Conservation (phyloP, 2,113 vertebrate species). For the Phaethornis superciliosus region DNA sequence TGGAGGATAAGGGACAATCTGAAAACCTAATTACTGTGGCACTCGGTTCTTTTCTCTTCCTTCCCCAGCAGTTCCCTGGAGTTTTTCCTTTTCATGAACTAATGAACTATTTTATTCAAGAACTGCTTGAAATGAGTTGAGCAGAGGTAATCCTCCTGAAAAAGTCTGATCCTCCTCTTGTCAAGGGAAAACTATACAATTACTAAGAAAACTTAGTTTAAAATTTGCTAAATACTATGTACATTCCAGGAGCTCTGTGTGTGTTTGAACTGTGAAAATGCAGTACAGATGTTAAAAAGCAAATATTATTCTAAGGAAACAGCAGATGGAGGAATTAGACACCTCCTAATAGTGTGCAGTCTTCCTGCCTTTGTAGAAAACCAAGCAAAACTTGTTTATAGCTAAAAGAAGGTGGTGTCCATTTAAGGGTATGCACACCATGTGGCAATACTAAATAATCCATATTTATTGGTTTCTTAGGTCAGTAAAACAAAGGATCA, state of each 20-base stretch:
- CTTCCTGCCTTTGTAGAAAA: slow-evolving; percentile 61
- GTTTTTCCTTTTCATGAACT: slow-evolving; percentile 76
- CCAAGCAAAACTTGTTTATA: slow-evolving; percentile 32
- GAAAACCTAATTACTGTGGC: slow-evolving; percentile 75
- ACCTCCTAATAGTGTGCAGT: slow-evolving; percentile 55
- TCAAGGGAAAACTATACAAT: slow-evolving; percentile 72
- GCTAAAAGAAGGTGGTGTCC: not conserved
- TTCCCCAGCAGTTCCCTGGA: slow-evolving; percentile 50
- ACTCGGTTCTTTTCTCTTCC: slow-evolving; percentile 45
- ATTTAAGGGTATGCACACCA: not conserved
- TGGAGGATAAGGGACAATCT: slow-evolving; percentile 55
- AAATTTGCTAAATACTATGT: slow-evolving; percentile 69
- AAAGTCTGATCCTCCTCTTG: slow-evolving; percentile 64
- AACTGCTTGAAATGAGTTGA: slow-evolving; percentile 67
- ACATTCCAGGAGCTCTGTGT: slow-evolving; percentile 69
- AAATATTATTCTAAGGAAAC: slow-evolving; percentile 76
- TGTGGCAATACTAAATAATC: not conserved
- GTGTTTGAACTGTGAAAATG: slow-evolving; percentile 72
- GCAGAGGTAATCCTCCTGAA: slow-evolving; percentile 71
- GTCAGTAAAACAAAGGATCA: not conserved
- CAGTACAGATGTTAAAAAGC: slow-evolving; percentile 78
- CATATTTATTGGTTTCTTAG: not conserved
- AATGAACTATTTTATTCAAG: slow-evolving; percentile 77
- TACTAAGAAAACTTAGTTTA: slow-evolving; percentile 76
- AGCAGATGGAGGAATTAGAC: slow-evolving; percentile 71